Base-by-base conservation (phyloP, 2,888 invertebrate species). In the Timandra comae region DNA sequence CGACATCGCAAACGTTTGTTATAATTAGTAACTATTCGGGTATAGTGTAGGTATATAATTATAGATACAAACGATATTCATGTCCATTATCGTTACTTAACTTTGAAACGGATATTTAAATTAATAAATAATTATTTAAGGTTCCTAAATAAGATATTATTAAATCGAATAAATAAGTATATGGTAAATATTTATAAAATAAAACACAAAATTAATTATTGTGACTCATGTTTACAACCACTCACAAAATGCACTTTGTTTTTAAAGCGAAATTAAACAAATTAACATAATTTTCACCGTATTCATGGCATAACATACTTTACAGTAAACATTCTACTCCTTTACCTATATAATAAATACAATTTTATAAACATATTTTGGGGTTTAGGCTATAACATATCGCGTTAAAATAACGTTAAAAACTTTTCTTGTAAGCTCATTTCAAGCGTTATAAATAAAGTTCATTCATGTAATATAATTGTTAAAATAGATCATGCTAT, bases 151-250 rank as follows among this genome's bases (percentile, higher is more conserved):
- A n/a, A n/a, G n/a, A n/a, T n/a, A n/a, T n/a, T n/a, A n/a, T n/a
- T n/a, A n/a, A n/a, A n/a, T n/a, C n/a, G n/a, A n/a, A n/a, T n/a
- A n/a, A n/a, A n/a, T n/a, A n/a, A n/a, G n/a, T n/a, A n/a, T n/a
- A n/a, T n/a, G n/a, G n/a, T n/a, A n/a, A n/a, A n/a, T n/a, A n/a
- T n/a, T n/a, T n/a, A n/a, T 29, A 20, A 65, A 76, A 72, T 71
- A 63, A 78, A 76, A 77, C 63, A 49, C 53, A 38, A 10, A 42
- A 48, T 41, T 49, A 49, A 42, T 67, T 61, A 70, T 78, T 81
- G 80, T 80, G 79, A 81, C 80, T 80, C 77, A 70, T 78, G 77
- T 81, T 82, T 79, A 82, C 73, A 81, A 81, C 79, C 78, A 78
- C 76, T 76, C 80, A 80, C 81, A 79, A 78, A 16, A 77, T 80